Conservation (phyloP, 2,797 vertebrate species). For the Sebastes diploproa region DNA sequence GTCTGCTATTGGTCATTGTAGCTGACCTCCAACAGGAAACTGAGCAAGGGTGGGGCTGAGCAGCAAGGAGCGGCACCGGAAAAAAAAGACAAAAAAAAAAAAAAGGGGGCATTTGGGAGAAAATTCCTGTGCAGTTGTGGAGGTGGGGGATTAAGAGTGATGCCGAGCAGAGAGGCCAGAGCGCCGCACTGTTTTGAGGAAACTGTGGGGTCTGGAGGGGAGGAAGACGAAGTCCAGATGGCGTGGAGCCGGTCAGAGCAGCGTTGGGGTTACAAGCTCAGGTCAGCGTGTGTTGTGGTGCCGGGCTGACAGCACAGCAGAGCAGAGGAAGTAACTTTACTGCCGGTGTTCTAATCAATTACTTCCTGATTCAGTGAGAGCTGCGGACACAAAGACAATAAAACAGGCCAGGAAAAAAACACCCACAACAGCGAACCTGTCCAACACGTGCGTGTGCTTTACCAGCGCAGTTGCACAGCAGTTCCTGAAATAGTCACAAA, state of each 20-base stretch:
- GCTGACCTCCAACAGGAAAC: slow-evolving; percentile 82
- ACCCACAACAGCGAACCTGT: background rate
- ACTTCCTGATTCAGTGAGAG: slow-evolving; percentile 55
- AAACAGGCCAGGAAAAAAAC: slow-evolving; percentile 8
- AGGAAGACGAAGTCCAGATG: slow-evolving; percentile 65
- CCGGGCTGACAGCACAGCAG: background rate
- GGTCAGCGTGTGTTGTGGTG: slow-evolving; percentile 30
- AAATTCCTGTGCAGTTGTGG: slow-evolving; percentile 62
- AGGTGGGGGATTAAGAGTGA: slow-evolving; percentile 66
- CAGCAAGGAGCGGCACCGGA: slow-evolving; percentile 65
- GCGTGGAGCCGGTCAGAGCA: slow-evolving; percentile 23
- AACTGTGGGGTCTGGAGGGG: slow-evolving; percentile 32
- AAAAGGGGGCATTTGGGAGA: slow-evolving; percentile 44
- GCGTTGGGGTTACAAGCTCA: slow-evolving; percentile 44
- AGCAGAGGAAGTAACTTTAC: slow-evolving; percentile 54
- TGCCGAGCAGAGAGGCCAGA: slow-evolving; percentile 38
- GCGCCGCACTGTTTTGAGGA: slow-evolving; percentile 6
- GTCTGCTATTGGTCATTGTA: slow-evolving; percentile 75
- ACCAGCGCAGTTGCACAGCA: too few relatives aligned
- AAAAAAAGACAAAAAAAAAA: slow-evolving; percentile 41
- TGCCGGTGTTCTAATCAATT: slow-evolving; percentile 51
- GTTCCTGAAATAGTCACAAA: too few relatives aligned
- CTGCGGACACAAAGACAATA: slow-evolving; percentile 23
- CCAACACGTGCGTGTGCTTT: background rate
- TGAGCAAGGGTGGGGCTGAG: slow-evolving; percentile 75